Evolutionary conservation across 35 echinoderm and acorn worm species (phyloP).

Genomic region (Ptychodera flava): DNA sequence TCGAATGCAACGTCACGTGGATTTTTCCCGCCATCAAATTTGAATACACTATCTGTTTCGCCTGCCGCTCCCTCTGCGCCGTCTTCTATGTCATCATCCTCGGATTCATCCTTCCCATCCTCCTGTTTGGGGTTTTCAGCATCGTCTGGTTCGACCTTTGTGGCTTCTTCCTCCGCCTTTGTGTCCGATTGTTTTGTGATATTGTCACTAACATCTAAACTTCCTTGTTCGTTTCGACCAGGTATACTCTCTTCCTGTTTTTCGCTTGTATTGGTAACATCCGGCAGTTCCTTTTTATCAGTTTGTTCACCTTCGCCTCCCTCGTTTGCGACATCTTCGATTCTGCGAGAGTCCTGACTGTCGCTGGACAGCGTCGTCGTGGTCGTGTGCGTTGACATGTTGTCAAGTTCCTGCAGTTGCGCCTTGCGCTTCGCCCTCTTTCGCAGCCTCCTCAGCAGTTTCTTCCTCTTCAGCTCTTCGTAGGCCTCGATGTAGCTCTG

Average conservation of each 20-base stretch:
- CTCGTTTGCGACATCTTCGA: neutral
- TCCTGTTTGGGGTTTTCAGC: neutral
- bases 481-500: slow-evolving; percentile 98
- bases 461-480: slow-evolving; percentile 87
- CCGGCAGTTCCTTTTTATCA: neutral
- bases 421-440: slow-evolving; percentile 13
- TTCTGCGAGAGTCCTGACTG: neutral
- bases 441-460: neutral
- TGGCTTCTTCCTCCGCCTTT: neutral
- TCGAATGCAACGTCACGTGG: slow-evolving; percentile 61
- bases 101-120: neutral
- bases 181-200: neutral
- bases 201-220: neutral
- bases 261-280: neutral
- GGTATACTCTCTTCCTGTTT: neutral
- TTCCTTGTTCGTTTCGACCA: neutral
- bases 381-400: neutral
- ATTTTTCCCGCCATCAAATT: neutral
- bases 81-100: neutral
- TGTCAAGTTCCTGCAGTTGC: neutral
- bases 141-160: neutral
- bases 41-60: neutral
- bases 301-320: neutral
- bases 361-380: neutral
- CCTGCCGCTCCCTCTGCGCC: neutral